Evolutionary conservation across 2,888 invertebrate genomes (phyloP), one percentile per base, ranked within the genome.

Genomic region (Formica aserva): DNA sequence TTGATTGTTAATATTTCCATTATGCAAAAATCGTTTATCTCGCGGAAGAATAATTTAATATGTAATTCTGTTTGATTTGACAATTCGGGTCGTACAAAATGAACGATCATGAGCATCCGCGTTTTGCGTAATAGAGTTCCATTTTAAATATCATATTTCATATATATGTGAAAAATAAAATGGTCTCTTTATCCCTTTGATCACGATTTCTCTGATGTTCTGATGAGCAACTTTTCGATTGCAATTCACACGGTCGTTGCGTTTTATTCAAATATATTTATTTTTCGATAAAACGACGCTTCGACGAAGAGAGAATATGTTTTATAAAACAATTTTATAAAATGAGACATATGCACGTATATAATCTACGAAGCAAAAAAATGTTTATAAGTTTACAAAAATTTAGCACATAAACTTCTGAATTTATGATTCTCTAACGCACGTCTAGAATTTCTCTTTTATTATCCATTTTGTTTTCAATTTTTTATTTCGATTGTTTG

Each of bases 151-250:
- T 22, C 29, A 1, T 48, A 29, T 78, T 78, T 78, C 38, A 77
- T 55, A 78, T 38, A 11, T 8, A 6, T 29, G 11, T 45, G 78
- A 60, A 72, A 78, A 72, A 78, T 78, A 71, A 71, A 78, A 71
- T 60, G 11, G 35, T 57, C 78, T 35, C 74, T 72, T 78, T 45
- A 26, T 22, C 22, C 22, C 72, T 78, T 78, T 72, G 74, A 78
- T 35, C 78, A 26, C 15, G 6, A 57, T 69, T 69, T 60, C 18
- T 60, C 57, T 18, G 57, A 45, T 60, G 60, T 32, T n/a, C n/a
- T 18, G 60, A 72, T 32, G 74, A 45, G 45, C 26, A 18, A 60
- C 18, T 60, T 78, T 78, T 72, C 67, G 35, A 72, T 78, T 78
- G 78, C 71, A 78, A 71, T 60, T 38, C 62, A 18, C 74, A 55